phyloP scores from a whole-genome alignment of 2,888 invertebrate genomes.

The Resseliella maxima region DNA sequence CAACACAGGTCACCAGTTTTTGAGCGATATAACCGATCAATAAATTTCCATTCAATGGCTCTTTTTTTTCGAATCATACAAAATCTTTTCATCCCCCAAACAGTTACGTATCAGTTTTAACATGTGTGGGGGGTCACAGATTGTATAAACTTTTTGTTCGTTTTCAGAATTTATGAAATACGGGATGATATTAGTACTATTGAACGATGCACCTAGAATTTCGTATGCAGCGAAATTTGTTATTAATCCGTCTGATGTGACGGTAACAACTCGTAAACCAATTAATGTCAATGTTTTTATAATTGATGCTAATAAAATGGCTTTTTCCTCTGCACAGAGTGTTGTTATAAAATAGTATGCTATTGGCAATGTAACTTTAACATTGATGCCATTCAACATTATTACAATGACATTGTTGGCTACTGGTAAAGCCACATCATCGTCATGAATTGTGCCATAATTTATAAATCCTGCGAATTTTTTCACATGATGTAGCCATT shows the following conservation, averaged over 20 bases:
- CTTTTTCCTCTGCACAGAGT: not conserved
- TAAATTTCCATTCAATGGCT: not conserved
- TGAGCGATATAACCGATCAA: not conserved
- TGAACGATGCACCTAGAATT: not conserved
- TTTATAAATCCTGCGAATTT: not conserved
- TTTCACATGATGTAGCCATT: not conserved
- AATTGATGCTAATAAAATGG: not conserved
- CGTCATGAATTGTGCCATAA: not conserved
- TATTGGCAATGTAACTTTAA: not conserved
- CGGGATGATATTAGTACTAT: not conserved
- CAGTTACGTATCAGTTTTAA: not conserved
- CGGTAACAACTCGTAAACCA: not conserved
- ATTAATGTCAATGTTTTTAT: not conserved
- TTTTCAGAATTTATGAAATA: not conserved
- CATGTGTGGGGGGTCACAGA: not conserved
- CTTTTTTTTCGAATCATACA: not conserved
- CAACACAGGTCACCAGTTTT: not conserved
- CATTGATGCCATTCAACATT: not conserved
- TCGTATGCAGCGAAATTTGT: not conserved
- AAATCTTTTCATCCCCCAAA: not conserved
- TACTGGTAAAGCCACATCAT: not conserved
- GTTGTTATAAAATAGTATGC: not conserved
- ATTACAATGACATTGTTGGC: not conserved
- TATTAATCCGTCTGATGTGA: not conserved
- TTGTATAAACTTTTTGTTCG: not conserved